Evolutionary conservation across 2,888 invertebrate species (phyloP).

Genomic region (Caenorhabditis japonica): DNA sequence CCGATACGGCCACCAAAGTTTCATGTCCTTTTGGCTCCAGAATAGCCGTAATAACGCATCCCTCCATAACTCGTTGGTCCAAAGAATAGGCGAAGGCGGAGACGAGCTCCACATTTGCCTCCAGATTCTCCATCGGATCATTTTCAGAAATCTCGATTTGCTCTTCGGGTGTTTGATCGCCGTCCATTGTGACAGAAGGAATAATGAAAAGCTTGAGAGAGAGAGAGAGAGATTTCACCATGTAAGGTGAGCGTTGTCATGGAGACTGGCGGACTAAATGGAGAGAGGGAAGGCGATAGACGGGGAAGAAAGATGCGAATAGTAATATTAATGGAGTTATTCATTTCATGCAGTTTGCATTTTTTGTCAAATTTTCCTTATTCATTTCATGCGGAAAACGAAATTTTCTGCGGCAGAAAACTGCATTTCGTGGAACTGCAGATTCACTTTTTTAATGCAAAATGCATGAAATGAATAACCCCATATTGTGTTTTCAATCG

Average conservation of each 20-base stretch:
- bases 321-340: too few species aligned
- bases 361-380: too few species aligned
- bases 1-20: slow-evolving; percentile 65
- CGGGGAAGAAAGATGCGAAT: slow-evolving; percentile 8
- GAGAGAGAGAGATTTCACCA: background rate
- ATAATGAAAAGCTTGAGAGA: too few species aligned
- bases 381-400: too few species aligned
- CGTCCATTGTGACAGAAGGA: slow-evolving; percentile 22
- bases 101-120: slow-evolving; percentile 34
- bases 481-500: too few species aligned
- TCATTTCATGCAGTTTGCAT: too few species aligned
- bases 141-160: slow-evolving; percentile 19
- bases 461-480: too few species aligned
- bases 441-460: too few species aligned
- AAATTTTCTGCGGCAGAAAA: too few species aligned
- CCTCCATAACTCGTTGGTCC: slow-evolving; percentile 38
- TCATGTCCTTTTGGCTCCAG: slow-evolving; percentile 51
- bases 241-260: slow-evolving; percentile 17
- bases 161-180: slow-evolving; percentile 42
- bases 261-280: slow-evolving; percentile 9
- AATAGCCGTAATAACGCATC: slow-evolving; percentile 48
- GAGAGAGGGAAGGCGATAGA: slow-evolving; percentile 8
- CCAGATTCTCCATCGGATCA: background rate
- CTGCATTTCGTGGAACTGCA: too few species aligned
- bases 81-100: slow-evolving; percentile 46